Base-by-base conservation (phyloP, 2,797 vertebrate species). In the Eremophila alpestris region DNA sequence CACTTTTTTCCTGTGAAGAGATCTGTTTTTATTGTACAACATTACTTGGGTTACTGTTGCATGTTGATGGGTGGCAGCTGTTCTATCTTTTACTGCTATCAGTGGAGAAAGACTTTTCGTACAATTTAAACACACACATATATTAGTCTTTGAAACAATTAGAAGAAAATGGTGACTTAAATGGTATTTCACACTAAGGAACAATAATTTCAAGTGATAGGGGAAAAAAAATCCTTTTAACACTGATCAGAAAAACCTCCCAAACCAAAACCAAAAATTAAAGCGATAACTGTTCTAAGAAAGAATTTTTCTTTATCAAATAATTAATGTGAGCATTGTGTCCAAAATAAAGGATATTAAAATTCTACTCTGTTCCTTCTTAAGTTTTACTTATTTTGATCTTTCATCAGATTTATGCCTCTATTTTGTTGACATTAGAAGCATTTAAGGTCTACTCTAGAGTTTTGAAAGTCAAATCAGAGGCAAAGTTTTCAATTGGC, bases 51-150 rank as follows among this genome's bases (percentile, higher is more conserved):
- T 79, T 90, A 79, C 74, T 82, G 48, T 95, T 87, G 75, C 64
- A 36, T 51, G 30, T 84, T 93, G 88, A 87, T 92, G 55, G 23
- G 68, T 51, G 60, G 73, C 83, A 95, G 90, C 86, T 95, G 88
- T 89, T 92, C 68, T 32, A 26, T 63, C 63, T 83, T 85, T 75
- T 84, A 43, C 68, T 6, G 1, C 81, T 77, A 27, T 70, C 38
- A 58, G n/a, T 71, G 46, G 64, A 93, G 64, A 84, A 79, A 89
- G 22, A 17, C n/a, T 90, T 93, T 89, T 74, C 59, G 67, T 78
- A 68, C 58, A 62, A 62, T 49, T 93, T 84, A 89, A 87, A 58
- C 36, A 49, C 70, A 86, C 22, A 69, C 18, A 5, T 60, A 52
- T 77, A 80, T 74, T 84, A 94, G 52, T 48, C 34, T 82, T 95